Base-by-base conservation (phyloP, 2,113 vertebrate genomes). In the Scalopus aquaticus region DNA sequence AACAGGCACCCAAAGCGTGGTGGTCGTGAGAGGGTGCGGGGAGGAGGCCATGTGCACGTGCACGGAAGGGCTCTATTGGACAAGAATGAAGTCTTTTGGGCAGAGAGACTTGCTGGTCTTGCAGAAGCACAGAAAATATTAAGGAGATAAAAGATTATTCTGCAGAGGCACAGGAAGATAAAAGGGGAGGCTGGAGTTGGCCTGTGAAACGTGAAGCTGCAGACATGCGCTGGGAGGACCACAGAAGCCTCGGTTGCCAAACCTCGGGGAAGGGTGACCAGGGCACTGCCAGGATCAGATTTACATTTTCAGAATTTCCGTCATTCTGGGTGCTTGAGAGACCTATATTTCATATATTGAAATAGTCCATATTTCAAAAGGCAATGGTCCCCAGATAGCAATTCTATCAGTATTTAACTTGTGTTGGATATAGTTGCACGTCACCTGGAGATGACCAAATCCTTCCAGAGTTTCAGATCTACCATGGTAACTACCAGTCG, bases 271-370 rank as follows among this genome's bases (percentile, higher is more conserved):
- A 19, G 83, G 83, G 69, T 77, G 12, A 51, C 58, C 81, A 87
- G 46, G 37, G 19, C 32, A 56, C 37, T 15, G 46, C 56, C 22
- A 19, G 13, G 26, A 64, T 69, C 26, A 15, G 44, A 79, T 54
- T 35, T 73, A 12, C 17, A 87, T 88, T 86, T 92, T 67, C 49
- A 77, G 69, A 77, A 70, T 62, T 90, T 67, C 17, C 49, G 15
- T 76, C 37, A 77, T 84, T 74, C 64, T 54, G 5, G 24, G 28
- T 32, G 49, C 17, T 88, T 79, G n/a, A 49, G n/a, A 83, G 1
- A 49, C 16, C 35, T 35, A 13, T 64, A 56, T 39, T 64, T 86
- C 69, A 44, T 87, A 80, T 90, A 22, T 24, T 7, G 54, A 19
- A 56, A 22, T 56, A 56, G 54, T 22, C 20, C 20, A 17, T 56